A percentile compares a stretch with the other conserved stretches of the same genome.
These are phyloP conservation scores for Silurus lanzhouensis DNA, from an alignment of 2,797 vertebrate species.

Conservation along the genomic window DNA sequence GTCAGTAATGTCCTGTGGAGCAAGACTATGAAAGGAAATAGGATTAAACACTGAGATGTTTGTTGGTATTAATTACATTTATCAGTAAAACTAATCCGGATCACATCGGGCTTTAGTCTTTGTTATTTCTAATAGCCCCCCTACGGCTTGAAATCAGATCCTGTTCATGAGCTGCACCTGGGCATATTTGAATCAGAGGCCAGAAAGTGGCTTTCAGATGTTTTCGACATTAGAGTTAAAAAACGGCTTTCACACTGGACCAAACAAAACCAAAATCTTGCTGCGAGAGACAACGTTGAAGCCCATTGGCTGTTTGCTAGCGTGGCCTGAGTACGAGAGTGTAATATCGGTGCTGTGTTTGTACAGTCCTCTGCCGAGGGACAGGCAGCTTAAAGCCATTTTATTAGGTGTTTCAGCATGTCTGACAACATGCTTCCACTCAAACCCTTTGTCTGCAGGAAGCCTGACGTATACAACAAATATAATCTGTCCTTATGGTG, in stretches of 20 bases:
- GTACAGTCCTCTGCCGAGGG: neutral
- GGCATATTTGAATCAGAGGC: neutral
- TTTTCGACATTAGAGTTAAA: neutral
- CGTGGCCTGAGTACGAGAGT: neutral
- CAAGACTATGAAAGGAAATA: no score
- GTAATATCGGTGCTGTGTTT: neutral
- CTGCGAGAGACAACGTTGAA: neutral
- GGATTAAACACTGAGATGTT: no score
- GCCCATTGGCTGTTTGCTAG: neutral
- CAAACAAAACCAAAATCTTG: neutral
- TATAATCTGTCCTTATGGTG: neutral
- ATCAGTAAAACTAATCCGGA: neutral
- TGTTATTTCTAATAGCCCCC: neutral
- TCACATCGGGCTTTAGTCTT: neutral
- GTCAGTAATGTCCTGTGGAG: no score
- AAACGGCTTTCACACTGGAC: neutral
- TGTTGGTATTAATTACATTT: neutral
- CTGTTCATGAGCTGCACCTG: neutral
- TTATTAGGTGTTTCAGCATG: conserved; percentile 23
- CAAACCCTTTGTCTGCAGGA: conserved; percentile 13
- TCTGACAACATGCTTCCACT: neutral
- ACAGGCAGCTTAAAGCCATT: conserved; percentile 13
- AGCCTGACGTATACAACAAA: neutral
- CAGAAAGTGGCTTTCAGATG: neutral
- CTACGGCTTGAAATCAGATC: no score